Evolutionary conservation across 2,797 vertebrate species (phyloP), one percentile per base, ranked within the genome.

Genomic region (Paedocypris micromegethes): DNA sequence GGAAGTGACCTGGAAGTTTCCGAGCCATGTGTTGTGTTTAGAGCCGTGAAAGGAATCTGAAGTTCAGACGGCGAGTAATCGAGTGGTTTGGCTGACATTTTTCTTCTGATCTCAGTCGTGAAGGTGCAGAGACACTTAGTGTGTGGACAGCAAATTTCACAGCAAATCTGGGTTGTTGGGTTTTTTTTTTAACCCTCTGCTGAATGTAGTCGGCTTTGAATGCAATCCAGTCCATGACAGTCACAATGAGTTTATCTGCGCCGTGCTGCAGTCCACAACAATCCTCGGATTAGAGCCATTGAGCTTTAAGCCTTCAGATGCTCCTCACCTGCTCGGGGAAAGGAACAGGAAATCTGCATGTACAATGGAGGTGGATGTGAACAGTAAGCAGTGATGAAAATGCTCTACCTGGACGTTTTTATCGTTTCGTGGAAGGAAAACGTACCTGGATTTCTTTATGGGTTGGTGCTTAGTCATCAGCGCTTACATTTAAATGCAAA

Each of bases 211-310:
- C 58, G 61, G 70, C 56, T 53, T 72, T 59, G 58, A 43, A 55
- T 72, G 46, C 7, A 52, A 50, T 58, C 38, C 57, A 7, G 5
- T 23, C 23, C 56, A 48, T 59, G 57, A 46, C 8, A 66, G 65
- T 64, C 65, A 58, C 41, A 66, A 59, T 67, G 54, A 66, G 72
- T 65, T 75, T 72, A 72, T 69, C 78, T 72, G 51, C 42, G 38
- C 48, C 49, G 68, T 50, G 53, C 47, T 70, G 67, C 42, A 66
- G 58, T 65, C 60, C 62, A 23, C 42, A 70, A 66, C 54, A 55
- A 50, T 55, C 68, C 58, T 58, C 66, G 39, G 43, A 41, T 63
- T 49, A 57, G 58, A 8, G 72, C 3, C 5, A 39, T 56, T 38
- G 61, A 46, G 62, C 68, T 64, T n/a, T 23, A 62, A 66, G 49